Conservation (phyloP, 2,797 vertebrate genomes). For the Sebastes nivosus region DNA sequence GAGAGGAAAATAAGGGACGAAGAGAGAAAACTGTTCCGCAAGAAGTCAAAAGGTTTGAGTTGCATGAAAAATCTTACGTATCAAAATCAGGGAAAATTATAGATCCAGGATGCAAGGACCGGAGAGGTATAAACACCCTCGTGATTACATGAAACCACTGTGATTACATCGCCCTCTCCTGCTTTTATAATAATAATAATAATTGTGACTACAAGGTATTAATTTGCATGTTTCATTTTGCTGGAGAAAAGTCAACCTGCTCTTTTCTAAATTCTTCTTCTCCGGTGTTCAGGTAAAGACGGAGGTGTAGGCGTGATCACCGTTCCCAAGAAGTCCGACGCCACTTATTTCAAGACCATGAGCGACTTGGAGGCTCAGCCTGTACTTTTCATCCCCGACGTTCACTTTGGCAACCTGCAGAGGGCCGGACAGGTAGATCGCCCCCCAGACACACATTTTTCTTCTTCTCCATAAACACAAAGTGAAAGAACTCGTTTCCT, state of each 20-base stretch:
- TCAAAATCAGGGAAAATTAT: background rate
- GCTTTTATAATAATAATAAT: background rate
- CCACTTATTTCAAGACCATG: slow-evolving; percentile 95
- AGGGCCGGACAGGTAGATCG: slow-evolving; percentile 93
- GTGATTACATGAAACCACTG: background rate
- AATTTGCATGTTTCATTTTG: background rate
- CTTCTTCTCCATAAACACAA: background rate
- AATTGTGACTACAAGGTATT: background rate
- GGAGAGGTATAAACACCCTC: background rate
- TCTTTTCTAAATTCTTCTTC: background rate
- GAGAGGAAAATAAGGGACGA: slow-evolving; percentile 98
- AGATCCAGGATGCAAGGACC: background rate
- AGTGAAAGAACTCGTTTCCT: background rate
- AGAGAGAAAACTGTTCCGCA: slow-evolving; percentile 95
- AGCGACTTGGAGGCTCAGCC: slow-evolving; percentile 94
- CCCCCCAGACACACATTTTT: no score
- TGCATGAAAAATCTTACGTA: background rate
- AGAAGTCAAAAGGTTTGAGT: slow-evolving; percentile 89
- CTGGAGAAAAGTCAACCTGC: background rate
- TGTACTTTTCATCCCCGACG: slow-evolving; percentile 96
- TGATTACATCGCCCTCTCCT: background rate
- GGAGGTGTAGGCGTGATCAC: slow-evolving; percentile 70
- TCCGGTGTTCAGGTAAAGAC: slow-evolving; percentile 72
- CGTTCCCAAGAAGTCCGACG: slow-evolving; percentile 90
- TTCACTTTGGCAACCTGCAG: slow-evolving; percentile 97